Conservation (phyloP, 2,888 invertebrate species). For the Rhogogaster chlorosoma region DNA sequence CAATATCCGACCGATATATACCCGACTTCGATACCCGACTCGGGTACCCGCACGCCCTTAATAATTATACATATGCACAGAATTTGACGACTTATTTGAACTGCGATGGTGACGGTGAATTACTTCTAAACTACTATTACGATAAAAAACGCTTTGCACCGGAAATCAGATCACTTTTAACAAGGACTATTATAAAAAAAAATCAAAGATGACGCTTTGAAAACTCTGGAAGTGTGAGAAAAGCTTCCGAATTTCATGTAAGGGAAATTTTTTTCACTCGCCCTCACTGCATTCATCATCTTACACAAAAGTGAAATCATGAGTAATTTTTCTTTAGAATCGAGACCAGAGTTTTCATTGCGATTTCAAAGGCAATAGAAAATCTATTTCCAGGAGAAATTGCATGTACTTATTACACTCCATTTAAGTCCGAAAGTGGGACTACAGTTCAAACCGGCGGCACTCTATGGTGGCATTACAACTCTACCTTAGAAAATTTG, state of each 20-base stretch:
- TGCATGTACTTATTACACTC: constrained; percentile 13
- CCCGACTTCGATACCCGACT: too few relatives aligned
- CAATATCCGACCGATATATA: too few relatives aligned
- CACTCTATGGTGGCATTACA: not conserved
- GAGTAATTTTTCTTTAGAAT: constrained; percentile 34
- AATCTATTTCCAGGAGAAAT: constrained; percentile 44
- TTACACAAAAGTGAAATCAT: not conserved
- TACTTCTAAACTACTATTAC: constrained; percentile 30
- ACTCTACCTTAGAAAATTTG: not conserved
- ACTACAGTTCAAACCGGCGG: not conserved
- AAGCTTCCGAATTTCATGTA: constrained; percentile 41
- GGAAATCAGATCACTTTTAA: too few relatives aligned
- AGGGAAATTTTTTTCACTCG: constrained; percentile 25
- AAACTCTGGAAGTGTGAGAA: constrained; percentile 12
- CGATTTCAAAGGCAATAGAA: constrained; percentile 32
- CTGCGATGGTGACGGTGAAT: constrained; percentile 26
- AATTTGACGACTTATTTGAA: constrained; percentile 40
- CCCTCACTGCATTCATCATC: not conserved
- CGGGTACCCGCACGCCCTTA: too few relatives aligned
- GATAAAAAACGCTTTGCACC: constrained; percentile 15
- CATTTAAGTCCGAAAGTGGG: not conserved
- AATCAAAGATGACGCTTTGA: constrained; percentile 45
- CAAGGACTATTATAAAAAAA: constrained; percentile 48
- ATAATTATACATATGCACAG: too few relatives aligned
- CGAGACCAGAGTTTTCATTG: constrained; percentile 42